Conservation (phyloP, 2,888 invertebrate species). For the Napeogenes sylphis region DNA sequence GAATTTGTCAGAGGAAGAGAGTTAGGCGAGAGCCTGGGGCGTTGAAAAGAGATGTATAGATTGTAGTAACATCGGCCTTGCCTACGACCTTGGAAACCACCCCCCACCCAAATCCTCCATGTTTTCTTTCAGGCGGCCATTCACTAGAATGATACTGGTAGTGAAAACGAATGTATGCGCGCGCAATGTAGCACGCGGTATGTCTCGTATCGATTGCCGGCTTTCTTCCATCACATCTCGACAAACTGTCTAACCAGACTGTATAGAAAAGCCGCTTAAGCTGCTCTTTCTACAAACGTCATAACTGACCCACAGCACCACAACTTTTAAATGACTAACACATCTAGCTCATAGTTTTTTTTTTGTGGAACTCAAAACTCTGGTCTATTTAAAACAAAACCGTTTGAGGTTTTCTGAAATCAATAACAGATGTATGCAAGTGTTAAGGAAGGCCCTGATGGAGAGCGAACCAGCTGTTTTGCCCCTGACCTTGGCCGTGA, state of each 20-base stretch:
- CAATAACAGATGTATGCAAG: neutral
- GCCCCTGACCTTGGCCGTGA: slow-evolving; percentile 68
- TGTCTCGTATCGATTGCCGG: slow-evolving; percentile 61
- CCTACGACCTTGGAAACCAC: slow-evolving; percentile 63
- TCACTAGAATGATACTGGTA: slow-evolving; percentile 52
- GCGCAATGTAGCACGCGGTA: slow-evolving; percentile 61
- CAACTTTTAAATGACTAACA: too few relatives aligned
- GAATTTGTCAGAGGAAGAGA: slow-evolving; percentile 50
- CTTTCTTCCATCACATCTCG: slow-evolving; percentile 44
- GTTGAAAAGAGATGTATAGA: slow-evolving; percentile 52
- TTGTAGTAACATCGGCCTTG: slow-evolving; percentile 67
- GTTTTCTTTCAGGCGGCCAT: slow-evolving; percentile 62
- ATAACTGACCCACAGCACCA: too few relatives aligned
- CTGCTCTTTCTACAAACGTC: slow-evolving; percentile 34
- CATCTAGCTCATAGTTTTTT: too few relatives aligned
- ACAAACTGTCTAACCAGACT: slow-evolving; percentile 43
- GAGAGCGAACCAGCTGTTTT: slow-evolving; percentile 30
- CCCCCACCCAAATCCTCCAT: slow-evolving; percentile 47
- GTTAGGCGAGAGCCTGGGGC: slow-evolving; percentile 21
- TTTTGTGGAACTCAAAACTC: too few relatives aligned
- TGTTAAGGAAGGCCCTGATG: slow-evolving; percentile 13
- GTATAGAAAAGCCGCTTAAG: slow-evolving; percentile 36
- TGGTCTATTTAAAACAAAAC: too few relatives aligned
- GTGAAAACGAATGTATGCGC: slow-evolving; percentile 60
- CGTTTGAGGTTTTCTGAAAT: neutral